These are phyloP conservation scores for Melangyna quadrimaculata DNA, from an alignment of 2,888 invertebrate species.

Conservation along the genomic window DNA sequence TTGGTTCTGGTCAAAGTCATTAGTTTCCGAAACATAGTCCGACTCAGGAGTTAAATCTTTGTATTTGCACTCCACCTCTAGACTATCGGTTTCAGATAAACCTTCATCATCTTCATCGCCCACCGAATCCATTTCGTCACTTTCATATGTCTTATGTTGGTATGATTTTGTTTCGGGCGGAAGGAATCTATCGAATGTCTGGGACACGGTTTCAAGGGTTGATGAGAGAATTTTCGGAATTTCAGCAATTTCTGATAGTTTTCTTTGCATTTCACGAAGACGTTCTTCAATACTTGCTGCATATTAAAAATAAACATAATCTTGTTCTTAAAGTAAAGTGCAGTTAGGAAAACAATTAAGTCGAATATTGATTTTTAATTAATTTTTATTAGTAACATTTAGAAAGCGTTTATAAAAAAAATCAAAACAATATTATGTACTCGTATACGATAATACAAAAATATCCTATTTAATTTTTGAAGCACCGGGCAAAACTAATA, in stretches of 20 bases:
- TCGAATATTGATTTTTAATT: neutral
- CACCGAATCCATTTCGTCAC: slow-evolving; percentile 55
- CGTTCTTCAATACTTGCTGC: slow-evolving; percentile 78
- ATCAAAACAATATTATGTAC: slow-evolving; percentile 11
- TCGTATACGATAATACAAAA: neutral
- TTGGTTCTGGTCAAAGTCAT: slow-evolving; percentile 74
- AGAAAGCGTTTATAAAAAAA: slow-evolving; percentile 51
- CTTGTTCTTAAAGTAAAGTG: neutral
- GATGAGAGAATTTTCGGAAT: slow-evolving; percentile 80
- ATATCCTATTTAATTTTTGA: slow-evolving; percentile 73
- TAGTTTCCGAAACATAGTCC: slow-evolving; percentile 79
- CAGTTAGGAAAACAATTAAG: neutral
- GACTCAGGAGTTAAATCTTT: slow-evolving; percentile 79
- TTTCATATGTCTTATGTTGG: slow-evolving; percentile 27
- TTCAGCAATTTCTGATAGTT: slow-evolving; percentile 80
- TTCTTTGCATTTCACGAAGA: slow-evolving; percentile 79
- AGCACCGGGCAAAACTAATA: slow-evolving; percentile 78
- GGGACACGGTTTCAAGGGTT: slow-evolving; percentile 79
- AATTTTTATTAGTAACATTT: slow-evolving; percentile 61
- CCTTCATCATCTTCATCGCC: slow-evolving; percentile 59
- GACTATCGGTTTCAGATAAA: slow-evolving; percentile 59
- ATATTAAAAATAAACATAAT: neutral
- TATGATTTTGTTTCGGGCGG: slow-evolving; percentile 51
- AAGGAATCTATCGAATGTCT: slow-evolving; percentile 78
- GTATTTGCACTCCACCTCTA: slow-evolving; percentile 49